A percentile compares a stretch with the other conserved stretches of the same genome.
Conservation (phyloP, 2,888 invertebrate species). For the Acanthosoma haemorrhoidale region DNA sequence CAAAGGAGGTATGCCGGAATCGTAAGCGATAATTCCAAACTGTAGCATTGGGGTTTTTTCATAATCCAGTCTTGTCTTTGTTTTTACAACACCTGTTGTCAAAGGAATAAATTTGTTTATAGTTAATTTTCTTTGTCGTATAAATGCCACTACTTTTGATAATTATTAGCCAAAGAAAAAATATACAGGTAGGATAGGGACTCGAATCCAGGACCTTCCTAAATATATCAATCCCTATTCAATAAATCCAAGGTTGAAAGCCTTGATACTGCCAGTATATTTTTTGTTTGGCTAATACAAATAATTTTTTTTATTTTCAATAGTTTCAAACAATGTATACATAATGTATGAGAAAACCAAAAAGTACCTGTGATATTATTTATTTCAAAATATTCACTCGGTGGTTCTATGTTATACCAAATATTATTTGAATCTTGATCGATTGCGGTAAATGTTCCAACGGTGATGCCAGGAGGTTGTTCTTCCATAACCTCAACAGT, state of each 20-base stretch:
- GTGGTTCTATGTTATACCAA: conserved; percentile 62
- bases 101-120: background rate
- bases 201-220: background rate
- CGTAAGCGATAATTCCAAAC: conserved; percentile 75
- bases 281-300: too few species aligned
- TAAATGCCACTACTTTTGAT: background rate
- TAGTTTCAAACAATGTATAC: too few species aligned
- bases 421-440: conserved; percentile 80
- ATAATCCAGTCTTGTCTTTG: conserved; percentile 73
- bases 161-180: too few species aligned
- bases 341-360: too few species aligned
- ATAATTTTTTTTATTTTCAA: too few species aligned
- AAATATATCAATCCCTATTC: background rate
- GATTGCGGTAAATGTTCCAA: conserved; percentile 69
- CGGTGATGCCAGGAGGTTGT: conserved; percentile 69
- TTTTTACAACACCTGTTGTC: conserved; percentile 64
- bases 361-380: conserved; percentile 69
- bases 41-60: conserved; percentile 69
- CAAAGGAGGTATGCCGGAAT: conserved; percentile 79
- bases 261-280: too few species aligned
- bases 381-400: conserved; percentile 71
- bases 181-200: too few species aligned
- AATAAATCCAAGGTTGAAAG: too few species aligned
- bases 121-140: background rate
- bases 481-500: conserved; percentile 70